phyloP scores from a whole-genome alignment of 2,888 invertebrate genomes.

The Bombyx huttoni region DNA sequence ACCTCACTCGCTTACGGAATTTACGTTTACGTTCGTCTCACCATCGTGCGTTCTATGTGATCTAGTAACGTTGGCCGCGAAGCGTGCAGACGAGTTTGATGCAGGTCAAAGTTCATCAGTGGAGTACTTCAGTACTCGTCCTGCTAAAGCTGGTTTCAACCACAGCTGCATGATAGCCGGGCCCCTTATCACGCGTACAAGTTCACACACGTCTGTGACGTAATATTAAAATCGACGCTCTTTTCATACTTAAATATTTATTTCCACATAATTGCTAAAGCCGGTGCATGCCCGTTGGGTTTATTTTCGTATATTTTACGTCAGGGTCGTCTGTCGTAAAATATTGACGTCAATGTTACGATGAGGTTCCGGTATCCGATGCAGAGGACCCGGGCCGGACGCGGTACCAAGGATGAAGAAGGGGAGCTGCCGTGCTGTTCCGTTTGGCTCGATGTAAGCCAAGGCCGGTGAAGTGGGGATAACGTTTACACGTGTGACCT shows the following conservation, averaged over 20 bases:
- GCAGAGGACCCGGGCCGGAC: slow-evolving; percentile 10
- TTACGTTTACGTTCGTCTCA: too few species aligned
- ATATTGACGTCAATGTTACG: slow-evolving; percentile 7
- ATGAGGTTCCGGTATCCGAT: slow-evolving; percentile 1
- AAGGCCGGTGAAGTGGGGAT: slow-evolving; percentile 67
- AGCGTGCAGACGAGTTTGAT: too few species aligned
- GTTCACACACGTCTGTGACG: background rate
- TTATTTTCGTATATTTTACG: slow-evolving; percentile 8
- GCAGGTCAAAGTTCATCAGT: background rate
- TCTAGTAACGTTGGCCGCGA: too few species aligned
- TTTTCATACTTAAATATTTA: background rate
- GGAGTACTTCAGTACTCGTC: background rate
- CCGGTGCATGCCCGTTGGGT: slow-evolving; percentile 1
- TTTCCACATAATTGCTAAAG: background rate
- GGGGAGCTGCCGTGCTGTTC: slow-evolving; percentile 44
- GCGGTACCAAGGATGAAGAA: slow-evolving; percentile 27
- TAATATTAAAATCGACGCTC: background rate
- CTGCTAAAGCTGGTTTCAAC: background rate
- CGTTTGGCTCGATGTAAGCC: slow-evolving; percentile 63
- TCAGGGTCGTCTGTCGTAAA: slow-evolving; percentile 11
- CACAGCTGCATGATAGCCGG: background rate
- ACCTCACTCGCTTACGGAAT: too few species aligned
- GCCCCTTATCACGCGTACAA: too few species aligned
- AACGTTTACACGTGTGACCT: slow-evolving; percentile 72
- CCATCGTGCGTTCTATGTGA: background rate